phyloP scores from a whole-genome alignment of 1,140 invertebrate species.

The Rhopalosiphum padi region DNA sequence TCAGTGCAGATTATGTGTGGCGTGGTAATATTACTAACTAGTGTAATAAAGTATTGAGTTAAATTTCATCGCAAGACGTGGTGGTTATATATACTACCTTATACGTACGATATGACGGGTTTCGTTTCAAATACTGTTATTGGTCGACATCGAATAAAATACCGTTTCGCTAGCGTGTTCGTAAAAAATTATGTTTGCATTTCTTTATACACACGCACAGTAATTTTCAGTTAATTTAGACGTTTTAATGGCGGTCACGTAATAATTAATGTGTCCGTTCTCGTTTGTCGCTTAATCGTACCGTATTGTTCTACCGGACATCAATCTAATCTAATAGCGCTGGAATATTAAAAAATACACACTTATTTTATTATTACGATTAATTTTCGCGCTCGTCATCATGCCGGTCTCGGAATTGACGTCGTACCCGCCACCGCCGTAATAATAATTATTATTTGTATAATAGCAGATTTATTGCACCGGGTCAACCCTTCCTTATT shows the following conservation, averaged over 20 bases:
- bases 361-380: conserved; percentile 24
- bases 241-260: neutral
- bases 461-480: conserved; percentile 25
- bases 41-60: neutral
- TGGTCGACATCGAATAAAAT: neutral
- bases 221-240: neutral
- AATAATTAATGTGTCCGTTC: conserved; percentile 21
- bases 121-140: too few species aligned
- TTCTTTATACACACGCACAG: neutral
- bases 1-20: neutral
- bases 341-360: neutral
- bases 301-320: conserved; percentile 26
- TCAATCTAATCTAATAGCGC: neutral
- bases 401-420: conserved; percentile 28
- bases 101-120: too few species aligned
- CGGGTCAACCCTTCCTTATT: conserved; percentile 42
- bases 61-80: neutral
- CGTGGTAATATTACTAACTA: too few species aligned
- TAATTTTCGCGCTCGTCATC: conserved; percentile 19
- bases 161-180: neutral
- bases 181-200: neutral
- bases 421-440: neutral
- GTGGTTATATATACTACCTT: too few species aligned
- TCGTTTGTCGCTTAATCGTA: neutral
- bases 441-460: neutral